Conservation (phyloP, 2,113 vertebrate genomes). For the Eublepharis macularius region DNA sequence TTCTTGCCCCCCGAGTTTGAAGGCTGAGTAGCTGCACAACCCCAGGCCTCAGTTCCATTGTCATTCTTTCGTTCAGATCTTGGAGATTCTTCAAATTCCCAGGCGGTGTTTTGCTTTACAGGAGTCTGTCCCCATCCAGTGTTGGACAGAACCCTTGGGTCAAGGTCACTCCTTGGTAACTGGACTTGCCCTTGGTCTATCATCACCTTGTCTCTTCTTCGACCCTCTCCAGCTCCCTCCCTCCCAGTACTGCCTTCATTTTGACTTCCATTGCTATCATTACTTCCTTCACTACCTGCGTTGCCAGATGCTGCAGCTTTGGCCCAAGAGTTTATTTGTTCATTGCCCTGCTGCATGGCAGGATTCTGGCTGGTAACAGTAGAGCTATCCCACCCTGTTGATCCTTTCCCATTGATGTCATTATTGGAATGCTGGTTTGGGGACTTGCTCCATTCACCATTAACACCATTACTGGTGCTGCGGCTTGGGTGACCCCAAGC, state of each 20-base stretch:
- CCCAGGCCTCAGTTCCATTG: slow-evolving; percentile 88
- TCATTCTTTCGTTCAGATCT: slow-evolving; percentile 85
- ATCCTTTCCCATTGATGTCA: slow-evolving; percentile 79
- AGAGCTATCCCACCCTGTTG: slow-evolving; percentile 84
- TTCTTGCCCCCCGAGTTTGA: slow-evolving; percentile 89
- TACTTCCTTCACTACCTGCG: slow-evolving; percentile 88
- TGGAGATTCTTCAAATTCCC: slow-evolving; percentile 95
- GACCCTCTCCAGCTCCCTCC: slow-evolving; percentile 81
- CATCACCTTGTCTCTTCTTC: slow-evolving; percentile 75
- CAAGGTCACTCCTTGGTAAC: slow-evolving; percentile 90
- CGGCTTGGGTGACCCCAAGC: slow-evolving; percentile 85
- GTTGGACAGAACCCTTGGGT: slow-evolving; percentile 95
- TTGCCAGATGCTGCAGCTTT: slow-evolving; percentile 82
- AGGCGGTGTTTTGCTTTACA: slow-evolving; percentile 95
- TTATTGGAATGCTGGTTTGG: slow-evolving; percentile 83
- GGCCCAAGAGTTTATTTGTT: slow-evolving; percentile 86
- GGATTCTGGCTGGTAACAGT: slow-evolving; percentile 70
- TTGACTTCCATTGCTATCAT: slow-evolving; percentile 78
- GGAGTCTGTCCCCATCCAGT: slow-evolving; percentile 98
- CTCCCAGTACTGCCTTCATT: slow-evolving; percentile 78
- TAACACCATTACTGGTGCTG: slow-evolving; percentile 74
- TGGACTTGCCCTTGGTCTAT: slow-evolving; percentile 80
- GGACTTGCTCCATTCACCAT: slow-evolving; percentile 83
- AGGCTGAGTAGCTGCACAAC: slow-evolving; percentile 82
- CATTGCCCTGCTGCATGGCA: slow-evolving; percentile 74